These are phyloP conservation scores for Mylabris phalerata DNA, from an alignment of 1,140 invertebrate genomes.

Conservation along the genomic window DNA sequence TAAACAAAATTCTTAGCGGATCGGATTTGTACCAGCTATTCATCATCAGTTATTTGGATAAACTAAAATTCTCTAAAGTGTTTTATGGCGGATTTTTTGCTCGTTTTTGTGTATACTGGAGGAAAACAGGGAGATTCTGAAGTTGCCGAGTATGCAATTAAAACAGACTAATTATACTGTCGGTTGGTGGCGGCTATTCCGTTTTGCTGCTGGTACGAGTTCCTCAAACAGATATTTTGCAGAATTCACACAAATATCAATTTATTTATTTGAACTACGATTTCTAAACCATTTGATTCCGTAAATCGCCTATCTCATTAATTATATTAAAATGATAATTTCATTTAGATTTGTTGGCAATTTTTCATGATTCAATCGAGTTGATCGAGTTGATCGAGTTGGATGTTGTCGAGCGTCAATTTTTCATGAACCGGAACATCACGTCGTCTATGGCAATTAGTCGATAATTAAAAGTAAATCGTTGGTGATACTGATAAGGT, in stretches of 20 bases:
- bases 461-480: slow-evolving; percentile 17
- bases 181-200: slow-evolving; percentile 16
- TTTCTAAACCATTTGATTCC: slow-evolving; percentile 19
- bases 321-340: not conserved
- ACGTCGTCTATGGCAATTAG: slow-evolving; percentile 1
- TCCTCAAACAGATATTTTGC: slow-evolving; percentile 23
- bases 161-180: slow-evolving; percentile 24
- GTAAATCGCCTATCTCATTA: slow-evolving; percentile 14
- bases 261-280: slow-evolving; percentile 25
- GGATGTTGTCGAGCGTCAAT: too few species aligned
- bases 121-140: not conserved
- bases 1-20: too few species aligned
- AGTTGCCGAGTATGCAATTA: slow-evolving; percentile 26
- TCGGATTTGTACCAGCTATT: not conserved
- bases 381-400: too few species aligned
- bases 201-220: slow-evolving; percentile 1
- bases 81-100: slow-evolving; percentile 12
- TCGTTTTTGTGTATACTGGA: slow-evolving; percentile 4
- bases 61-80: slow-evolving; percentile 2
- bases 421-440: too few species aligned
- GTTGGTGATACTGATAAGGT: slow-evolving; percentile 11
- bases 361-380: too few species aligned
- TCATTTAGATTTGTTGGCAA: too few species aligned
- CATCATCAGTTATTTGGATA: slow-evolving; percentile 9
- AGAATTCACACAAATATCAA: slow-evolving; percentile 20